These are phyloP conservation scores for Operophtera brumata DNA, from an alignment of 2,888 invertebrate genomes.

Conservation along the genomic window DNA sequence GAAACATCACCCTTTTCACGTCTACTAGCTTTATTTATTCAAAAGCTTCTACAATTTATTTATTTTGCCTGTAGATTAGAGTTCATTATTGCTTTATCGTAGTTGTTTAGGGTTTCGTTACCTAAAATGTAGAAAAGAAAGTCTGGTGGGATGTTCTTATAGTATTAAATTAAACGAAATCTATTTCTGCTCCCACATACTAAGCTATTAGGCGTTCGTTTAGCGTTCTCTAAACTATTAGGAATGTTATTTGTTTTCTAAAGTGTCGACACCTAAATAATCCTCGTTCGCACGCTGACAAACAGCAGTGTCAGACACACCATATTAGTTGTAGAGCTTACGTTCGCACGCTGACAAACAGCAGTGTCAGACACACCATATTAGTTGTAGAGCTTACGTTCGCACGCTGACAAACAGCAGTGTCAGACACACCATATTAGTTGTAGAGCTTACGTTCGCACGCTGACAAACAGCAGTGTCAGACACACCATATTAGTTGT, in stretches of 20 bases:
- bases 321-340: background rate
- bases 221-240: too few relatives aligned
- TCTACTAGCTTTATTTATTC: conserved; percentile 5
- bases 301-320: background rate
- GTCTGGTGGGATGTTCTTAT: too few relatives aligned
- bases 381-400: conserved; percentile 6
- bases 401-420: conserved; percentile 1
- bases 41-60: background rate
- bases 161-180: too few relatives aligned
- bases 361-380: conserved; percentile 1
- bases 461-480: background rate
- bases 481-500: too few relatives aligned
- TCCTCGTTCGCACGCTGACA: background rate
- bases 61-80: background rate
- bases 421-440: conserved; percentile 3
- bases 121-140: too few relatives aligned
- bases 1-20: background rate
- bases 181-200: too few relatives aligned
- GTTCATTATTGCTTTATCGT: background rate
- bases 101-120: background rate
- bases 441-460: conserved; percentile 6
- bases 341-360: conserved; percentile 11
- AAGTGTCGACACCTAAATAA: background rate
- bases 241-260: background rate
- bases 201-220: too few relatives aligned